Evolutionary conservation across 1,140 invertebrate genomes (phyloP).

Genomic region (Polyergus mexicanus): DNA sequence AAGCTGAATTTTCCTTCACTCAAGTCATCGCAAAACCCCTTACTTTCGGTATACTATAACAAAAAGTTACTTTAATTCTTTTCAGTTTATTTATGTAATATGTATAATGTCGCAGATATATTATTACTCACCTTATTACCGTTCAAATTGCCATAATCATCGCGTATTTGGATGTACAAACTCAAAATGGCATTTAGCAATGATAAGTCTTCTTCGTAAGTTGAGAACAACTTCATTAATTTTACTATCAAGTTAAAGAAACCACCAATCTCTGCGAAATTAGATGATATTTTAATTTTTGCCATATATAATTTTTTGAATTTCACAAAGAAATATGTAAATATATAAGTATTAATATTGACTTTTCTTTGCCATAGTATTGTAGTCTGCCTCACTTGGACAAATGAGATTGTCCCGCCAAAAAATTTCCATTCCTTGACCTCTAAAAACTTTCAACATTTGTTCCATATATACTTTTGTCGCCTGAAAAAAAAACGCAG

Average conservation of each 20-base stretch:
- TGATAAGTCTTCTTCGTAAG: conserved; percentile 94
- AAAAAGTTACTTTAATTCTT: conserved; percentile 80
- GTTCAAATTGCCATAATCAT: conserved; percentile 97
- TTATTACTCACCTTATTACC: conserved; percentile 91
- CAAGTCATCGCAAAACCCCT: conserved; percentile 89
- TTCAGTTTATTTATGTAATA: background rate
- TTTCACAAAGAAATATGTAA: background rate
- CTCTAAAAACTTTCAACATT: too few relatives aligned
- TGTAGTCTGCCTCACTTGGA: too few relatives aligned
- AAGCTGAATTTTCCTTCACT: conserved; percentile 79
- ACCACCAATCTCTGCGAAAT: conserved; percentile 94
- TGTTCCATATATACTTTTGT: too few relatives aligned
- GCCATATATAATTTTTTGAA: background rate
- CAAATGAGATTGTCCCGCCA: too few relatives aligned
- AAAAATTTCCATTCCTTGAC: too few relatives aligned
- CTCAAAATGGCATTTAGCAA: conserved; percentile 94
- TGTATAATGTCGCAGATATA: conserved; percentile 13
- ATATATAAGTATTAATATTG: background rate
- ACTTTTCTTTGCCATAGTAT: too few relatives aligned
- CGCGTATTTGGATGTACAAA: conserved; percentile 98
- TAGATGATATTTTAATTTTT: conserved; percentile 14
- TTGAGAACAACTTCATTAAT: conserved; percentile 98
- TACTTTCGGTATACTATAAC: conserved; percentile 95
- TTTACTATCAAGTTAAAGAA: conserved; percentile 97
- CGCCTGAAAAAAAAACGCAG: too few relatives aligned